Base-by-base conservation (phyloP, 2,888 invertebrate species). In the Saturnia japonica region DNA sequence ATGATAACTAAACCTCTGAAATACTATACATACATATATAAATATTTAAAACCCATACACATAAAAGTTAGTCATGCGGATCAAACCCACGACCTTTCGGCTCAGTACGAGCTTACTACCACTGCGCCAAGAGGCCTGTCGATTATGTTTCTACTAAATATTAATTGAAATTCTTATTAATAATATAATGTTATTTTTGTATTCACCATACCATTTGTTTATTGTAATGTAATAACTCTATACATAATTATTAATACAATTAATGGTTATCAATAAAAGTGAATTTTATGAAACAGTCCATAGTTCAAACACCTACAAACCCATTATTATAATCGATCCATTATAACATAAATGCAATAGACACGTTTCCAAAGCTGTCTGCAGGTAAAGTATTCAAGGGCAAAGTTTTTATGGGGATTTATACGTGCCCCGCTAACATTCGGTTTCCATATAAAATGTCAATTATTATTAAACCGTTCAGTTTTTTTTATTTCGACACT, bases 361-460 rank as follows among this genome's bases (percentile, higher is more conserved):
- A 60, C 68, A 70, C 47, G 28, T 68, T 71, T 62, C 67, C 11
- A 70, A 66, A 62, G 67, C 16, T 42, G 47, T 70, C 42, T 7
- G 64, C 64, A 19, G 34, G 40, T 64, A 64, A n/a, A 60, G 22
- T 34, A 62, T 64, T 16, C 68, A 71, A 68, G 71, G 71, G 51
- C 71, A 64, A n/a, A n/a, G 67, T 57, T 68, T 67, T 40, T 51
- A 42, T 42, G 16, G n/a, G 57, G 42, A 16, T 64, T 34, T 64
- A 40, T 34, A 68, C 68, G 68, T 71, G 71, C 62, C 54, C 51
- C 19, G 71, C 68, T 54, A 68, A 68, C 51, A 54, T 71, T 71
- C 42, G 42, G 62, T 64, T 70, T 51, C 42, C 51, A 34, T 34
- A 43, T 67, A 54, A 54, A 68, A 68, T 54, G 25, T 70, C 42